phyloP scores from a whole-genome alignment of 2,113 vertebrate species.

The Ovibos moschatus region DNA sequence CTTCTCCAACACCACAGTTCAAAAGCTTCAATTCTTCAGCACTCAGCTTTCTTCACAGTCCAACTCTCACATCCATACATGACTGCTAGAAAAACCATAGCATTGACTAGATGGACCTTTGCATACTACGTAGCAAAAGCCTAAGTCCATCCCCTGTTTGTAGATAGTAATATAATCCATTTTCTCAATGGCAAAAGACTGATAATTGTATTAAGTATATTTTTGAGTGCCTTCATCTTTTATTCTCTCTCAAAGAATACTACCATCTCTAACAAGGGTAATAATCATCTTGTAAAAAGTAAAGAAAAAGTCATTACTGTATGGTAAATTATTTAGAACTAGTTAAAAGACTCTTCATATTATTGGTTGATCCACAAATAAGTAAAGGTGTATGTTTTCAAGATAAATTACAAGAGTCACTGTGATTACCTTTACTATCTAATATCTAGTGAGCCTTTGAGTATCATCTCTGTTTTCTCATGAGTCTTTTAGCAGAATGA shows the following conservation, averaged over 20 bases:
- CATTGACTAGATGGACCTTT: too few species aligned
- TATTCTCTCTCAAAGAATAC: not conserved
- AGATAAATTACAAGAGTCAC: not conserved
- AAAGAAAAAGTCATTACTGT: not conserved
- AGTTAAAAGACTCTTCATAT: not conserved
- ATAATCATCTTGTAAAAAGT: not conserved
- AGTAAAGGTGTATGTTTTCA: not conserved
- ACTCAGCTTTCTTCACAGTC: too few species aligned
- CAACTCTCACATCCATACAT: too few species aligned
- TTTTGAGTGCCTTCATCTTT: not conserved
- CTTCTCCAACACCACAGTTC: too few species aligned
- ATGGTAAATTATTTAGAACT: not conserved
- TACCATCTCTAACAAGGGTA: not conserved
- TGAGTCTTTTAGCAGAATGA: not conserved
- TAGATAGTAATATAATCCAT: not conserved
- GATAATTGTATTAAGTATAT: not conserved
- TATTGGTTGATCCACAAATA: not conserved
- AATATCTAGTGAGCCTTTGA: not conserved
- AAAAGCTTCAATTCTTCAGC: too few species aligned
- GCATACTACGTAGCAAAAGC: not conserved
- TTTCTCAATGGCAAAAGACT: not conserved
- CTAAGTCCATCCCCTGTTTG: not conserved
- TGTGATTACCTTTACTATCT: not conserved
- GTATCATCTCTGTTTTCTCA: not conserved
- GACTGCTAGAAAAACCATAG: too few species aligned